These are phyloP conservation scores for Cariama cristata DNA, from an alignment of 2,113 vertebrate species.

Conservation along the genomic window DNA sequence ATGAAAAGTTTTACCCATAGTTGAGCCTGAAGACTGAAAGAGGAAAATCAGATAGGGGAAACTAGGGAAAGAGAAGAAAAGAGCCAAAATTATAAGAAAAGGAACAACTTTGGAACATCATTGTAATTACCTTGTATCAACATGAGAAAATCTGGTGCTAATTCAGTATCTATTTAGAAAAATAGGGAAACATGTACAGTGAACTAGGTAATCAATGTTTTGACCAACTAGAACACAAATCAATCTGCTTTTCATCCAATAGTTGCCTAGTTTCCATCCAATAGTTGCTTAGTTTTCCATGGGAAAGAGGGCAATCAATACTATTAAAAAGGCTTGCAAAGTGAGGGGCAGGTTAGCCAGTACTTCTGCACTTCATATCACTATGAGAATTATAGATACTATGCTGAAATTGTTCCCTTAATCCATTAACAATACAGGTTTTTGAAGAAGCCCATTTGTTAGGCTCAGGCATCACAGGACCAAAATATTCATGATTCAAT, in stretches of 20 bases:
- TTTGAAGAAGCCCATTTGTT: conserved; percentile 26
- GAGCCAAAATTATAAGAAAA: neutral
- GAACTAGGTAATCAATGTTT: conserved; percentile 5
- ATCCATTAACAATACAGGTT: neutral
- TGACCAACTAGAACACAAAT: neutral
- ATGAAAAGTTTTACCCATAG: neutral
- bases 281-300: neutral
- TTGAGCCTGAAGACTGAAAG: neutral
- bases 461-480: neutral
- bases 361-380: neutral
- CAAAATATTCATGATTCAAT: neutral
- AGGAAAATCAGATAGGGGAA: neutral
- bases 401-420: neutral
- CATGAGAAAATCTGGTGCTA: neutral
- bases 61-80: neutral
- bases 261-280: neutral
- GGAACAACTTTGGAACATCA: neutral
- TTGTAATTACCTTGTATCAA: neutral
- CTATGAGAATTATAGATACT: neutral
- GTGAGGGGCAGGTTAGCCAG: neutral
- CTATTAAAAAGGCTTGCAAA: neutral
- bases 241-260: neutral
- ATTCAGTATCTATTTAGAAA: conserved; percentile 29
- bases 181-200: neutral
- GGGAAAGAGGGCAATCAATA: neutral